Evolutionary conservation across 1,140 invertebrate genomes (phyloP).

Genomic region (Dreissena rostriformis): DNA sequence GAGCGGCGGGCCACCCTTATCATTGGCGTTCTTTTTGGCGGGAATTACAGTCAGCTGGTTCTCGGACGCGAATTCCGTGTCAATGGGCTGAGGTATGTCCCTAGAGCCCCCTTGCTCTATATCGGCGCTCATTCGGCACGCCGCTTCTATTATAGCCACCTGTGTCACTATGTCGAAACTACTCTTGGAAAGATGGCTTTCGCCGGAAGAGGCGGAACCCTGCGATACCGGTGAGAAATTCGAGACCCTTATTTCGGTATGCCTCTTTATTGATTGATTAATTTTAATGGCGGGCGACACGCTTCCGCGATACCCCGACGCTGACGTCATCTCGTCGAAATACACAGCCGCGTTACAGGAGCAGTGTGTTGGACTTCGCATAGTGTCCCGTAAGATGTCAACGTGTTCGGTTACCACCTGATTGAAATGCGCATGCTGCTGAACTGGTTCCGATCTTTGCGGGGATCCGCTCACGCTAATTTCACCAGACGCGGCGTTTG

Average conservation of each 20-base stretch:
- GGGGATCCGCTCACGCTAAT: too few species aligned
- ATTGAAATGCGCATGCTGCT: constrained; percentile 8
- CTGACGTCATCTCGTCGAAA: background rate
- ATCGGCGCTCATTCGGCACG: background rate
- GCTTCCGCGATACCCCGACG: background rate
- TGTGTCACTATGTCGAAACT: background rate
- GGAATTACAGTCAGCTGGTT: constrained; percentile 42
- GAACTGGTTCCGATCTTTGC: too few species aligned
- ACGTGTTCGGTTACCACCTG: constrained; percentile 48
- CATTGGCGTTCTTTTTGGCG: constrained; percentile 7
- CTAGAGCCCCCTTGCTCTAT: background rate
- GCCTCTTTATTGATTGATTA: background rate
- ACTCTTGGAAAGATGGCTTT: background rate
- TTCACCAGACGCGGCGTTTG: too few species aligned
- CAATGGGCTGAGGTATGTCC: background rate
- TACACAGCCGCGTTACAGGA: constrained; percentile 20
- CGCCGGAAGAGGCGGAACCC: background rate
- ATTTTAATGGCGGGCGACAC: background rate
- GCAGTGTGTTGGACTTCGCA: constrained; percentile 30
- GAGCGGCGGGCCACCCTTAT: background rate
- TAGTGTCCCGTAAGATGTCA: constrained; percentile 23
- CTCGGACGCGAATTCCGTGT: constrained; percentile 18
- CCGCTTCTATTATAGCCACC: background rate
- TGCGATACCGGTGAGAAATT: background rate
- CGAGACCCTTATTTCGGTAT: background rate